Evolutionary conservation across 92 coral and sea anemone genomes (phyloP), one percentile per base, ranked within the genome.

Genomic region (Meandrina meandrites): DNA sequence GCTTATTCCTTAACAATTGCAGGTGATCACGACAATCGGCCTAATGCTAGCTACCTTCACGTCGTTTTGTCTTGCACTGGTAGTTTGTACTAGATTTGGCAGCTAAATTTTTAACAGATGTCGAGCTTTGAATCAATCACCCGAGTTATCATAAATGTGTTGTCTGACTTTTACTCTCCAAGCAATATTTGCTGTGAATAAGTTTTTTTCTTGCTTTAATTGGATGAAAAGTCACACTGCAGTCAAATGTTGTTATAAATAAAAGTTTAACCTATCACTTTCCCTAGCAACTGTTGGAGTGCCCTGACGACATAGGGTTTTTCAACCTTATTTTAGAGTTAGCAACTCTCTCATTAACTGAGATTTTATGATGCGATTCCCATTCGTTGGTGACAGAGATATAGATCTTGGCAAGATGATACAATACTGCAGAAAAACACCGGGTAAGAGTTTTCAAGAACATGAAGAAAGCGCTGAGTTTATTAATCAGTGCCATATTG

Each of bases 61-160:
- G 51, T 68, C 17, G 16, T 68, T 68, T 68, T 68, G 35, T 6
- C 27, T 8, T 73, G 3, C 78, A 51, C 10, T 51, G 24, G 42
- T 34, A 13, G 0, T 70, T 70, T 15, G 19, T 21, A 10, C 15
- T 73, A 16, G 30, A 21, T 2, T 18, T 36, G 48, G n/a, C 48
- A 34, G 50, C 50, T 36, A 24, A 1, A 17, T 16, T 71, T 15
- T 36, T 28, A 14, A 42, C 3, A 74, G 14, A 56, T 36, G 30
- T 74, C 53, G 71, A 56, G 27, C 10, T 84, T 51, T 14, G 17
- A 35, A 84, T 74, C 87, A 57, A 53, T 42, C 27, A 69, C 16
- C 66, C 78, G 78, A 35, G 68, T 70, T 31, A 28, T 9, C 10
- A 66, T 27, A 27, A 3, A 36, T 0, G 13, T 73, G 51, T 35